A percentile compares a stretch with the other conserved stretches of the same genome.
These are phyloP conservation scores for Onychostoma macrolepis DNA, from an alignment of 2,113 vertebrate species.

Conservation along the genomic window DNA sequence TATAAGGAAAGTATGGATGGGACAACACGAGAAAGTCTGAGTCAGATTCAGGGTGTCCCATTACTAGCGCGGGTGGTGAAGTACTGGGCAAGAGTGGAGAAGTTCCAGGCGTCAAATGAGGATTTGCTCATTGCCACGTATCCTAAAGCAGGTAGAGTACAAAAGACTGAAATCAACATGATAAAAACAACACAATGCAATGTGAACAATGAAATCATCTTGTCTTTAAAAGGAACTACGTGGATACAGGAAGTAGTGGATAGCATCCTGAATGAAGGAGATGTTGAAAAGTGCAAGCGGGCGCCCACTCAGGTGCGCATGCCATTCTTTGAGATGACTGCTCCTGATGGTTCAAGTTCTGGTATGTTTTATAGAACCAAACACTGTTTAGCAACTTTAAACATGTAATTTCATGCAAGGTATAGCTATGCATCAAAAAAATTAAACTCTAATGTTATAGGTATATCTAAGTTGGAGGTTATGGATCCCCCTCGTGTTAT, in stretches of 20 bases:
- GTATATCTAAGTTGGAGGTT: conserved; percentile 56
- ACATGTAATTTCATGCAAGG: neutral
- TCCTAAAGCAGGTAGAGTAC: conserved; percentile 58
- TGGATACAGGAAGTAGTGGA: conserved; percentile 74
- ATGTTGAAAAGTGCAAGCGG: conserved; percentile 48
- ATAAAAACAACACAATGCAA: neutral
- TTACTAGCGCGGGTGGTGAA: conserved; percentile 45
- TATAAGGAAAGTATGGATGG: neutral
- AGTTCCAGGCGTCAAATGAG: conserved; percentile 60
- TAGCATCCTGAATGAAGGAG: conserved; percentile 56
- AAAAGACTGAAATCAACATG: neutral
- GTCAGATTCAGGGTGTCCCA: conserved; percentile 49
- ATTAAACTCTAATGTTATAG: neutral
- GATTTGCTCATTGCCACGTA: conserved; percentile 68
- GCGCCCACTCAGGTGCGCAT: conserved; percentile 50
- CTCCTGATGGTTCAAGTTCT: conserved; percentile 8
- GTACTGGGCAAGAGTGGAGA: conserved; percentile 53
- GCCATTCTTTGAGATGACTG: conserved; percentile 58
- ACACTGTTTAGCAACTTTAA: neutral
- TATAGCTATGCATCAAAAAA: neutral
- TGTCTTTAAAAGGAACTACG: conserved; percentile 65
- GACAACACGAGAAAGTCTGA: conserved; percentile 1
- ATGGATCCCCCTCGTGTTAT: conserved; percentile 56
- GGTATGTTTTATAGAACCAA: conserved; percentile 11
- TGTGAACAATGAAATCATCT: neutral